Evolutionary conservation across 2,888 invertebrate genomes (phyloP).

Genomic region (Drosophila melanosoma): DNA sequence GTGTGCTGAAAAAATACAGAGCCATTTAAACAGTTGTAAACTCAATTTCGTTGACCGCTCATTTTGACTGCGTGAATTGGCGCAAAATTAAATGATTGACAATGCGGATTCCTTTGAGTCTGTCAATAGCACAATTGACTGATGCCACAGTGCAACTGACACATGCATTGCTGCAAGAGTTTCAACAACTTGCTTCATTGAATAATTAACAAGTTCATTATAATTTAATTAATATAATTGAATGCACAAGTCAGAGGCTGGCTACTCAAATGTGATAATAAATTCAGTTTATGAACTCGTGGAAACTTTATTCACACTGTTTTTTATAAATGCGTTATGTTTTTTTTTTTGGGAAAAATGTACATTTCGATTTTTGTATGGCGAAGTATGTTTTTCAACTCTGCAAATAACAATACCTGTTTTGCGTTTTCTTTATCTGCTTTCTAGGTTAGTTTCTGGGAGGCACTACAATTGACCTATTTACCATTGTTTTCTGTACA

Average conservation of each 20-base stretch:
- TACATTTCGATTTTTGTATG: no score
- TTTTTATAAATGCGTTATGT: no score
- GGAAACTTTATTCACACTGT: not conserved
- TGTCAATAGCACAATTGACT: conserved; percentile 45
- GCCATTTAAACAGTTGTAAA: conserved; percentile 7
- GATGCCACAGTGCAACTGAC: conserved; percentile 49
- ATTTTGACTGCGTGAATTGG: conserved; percentile 2
- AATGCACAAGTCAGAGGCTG: conserved; percentile 32
- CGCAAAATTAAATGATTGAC: conserved; percentile 12
- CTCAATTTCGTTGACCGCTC: conserved; percentile 3
- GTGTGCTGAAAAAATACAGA: not conserved
- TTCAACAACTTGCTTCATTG: conserved; percentile 68
- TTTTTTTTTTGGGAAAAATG: no score
- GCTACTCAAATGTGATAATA: not conserved
- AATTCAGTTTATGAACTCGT: not conserved
- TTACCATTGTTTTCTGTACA: conserved; percentile 13
- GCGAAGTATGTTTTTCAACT: no score
- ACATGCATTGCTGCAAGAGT: conserved; percentile 43
- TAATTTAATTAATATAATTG: conserved; percentile 65
- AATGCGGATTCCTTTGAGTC: conserved; percentile 42
- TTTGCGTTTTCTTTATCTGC: conserved; percentile 12
- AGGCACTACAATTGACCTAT: conserved; percentile 12
- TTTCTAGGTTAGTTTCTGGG: conserved; percentile 1
- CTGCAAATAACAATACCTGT: not conserved
- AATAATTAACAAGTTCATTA: conserved; percentile 67